These are phyloP conservation scores for Hyles euphorbiae DNA, from an alignment of 1,140 invertebrate species.

Conservation along the genomic window DNA sequence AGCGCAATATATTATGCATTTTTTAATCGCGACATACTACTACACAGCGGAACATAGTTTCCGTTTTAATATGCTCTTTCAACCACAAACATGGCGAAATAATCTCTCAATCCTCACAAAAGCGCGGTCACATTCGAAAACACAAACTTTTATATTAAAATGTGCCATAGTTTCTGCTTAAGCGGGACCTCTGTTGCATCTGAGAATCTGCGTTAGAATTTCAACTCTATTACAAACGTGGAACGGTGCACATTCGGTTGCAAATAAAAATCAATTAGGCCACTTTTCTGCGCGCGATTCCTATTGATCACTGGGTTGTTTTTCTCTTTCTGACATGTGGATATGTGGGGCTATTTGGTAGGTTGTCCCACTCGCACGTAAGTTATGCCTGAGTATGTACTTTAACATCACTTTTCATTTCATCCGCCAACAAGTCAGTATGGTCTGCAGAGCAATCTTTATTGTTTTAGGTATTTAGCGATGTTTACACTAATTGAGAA, in stretches of 20 bases:
- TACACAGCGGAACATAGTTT: no score
- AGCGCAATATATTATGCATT: no score
- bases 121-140: no score
- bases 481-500: neutral
- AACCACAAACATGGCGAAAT: no score
- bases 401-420: constrained; percentile 6
- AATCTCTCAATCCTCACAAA: no score
- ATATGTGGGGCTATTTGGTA: neutral
- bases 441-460: neutral
- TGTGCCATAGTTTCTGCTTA: no score
- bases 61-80: no score
- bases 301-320: neutral
- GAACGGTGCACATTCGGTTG: neutral
- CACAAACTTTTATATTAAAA: no score
- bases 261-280: neutral
- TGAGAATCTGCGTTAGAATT: no score
- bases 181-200: no score
- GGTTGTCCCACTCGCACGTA: neutral
- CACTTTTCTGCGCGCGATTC: neutral
- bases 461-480: neutral
- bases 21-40: no score
- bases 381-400: constrained; percentile 3
- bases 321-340: neutral
- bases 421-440: neutral
- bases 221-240: neutral